phyloP scores from a whole-genome alignment of 2,113 vertebrate species.

The Thunnus maccoyii region DNA sequence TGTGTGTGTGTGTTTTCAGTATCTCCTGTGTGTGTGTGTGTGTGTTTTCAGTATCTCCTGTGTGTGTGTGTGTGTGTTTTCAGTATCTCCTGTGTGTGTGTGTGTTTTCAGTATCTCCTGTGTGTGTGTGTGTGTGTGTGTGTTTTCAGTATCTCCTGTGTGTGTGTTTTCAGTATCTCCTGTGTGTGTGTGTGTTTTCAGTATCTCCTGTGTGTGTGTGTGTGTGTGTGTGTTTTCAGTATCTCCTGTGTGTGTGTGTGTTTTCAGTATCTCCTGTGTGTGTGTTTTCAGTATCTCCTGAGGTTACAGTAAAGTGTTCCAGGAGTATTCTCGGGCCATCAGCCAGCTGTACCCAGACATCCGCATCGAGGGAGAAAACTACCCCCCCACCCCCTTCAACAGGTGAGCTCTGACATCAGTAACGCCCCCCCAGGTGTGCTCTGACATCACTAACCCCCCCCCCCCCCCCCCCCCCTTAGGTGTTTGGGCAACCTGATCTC shows the following conservation, averaged over 20 bases:
- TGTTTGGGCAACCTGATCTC: constrained; percentile 79
- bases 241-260: not conserved
- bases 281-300: constrained; percentile 83
- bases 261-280: too few relatives aligned
- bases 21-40: too few relatives aligned
- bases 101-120: too few relatives aligned
- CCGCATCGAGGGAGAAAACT: constrained; percentile 84
- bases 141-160: constrained; percentile 83
- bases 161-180: too few relatives aligned
- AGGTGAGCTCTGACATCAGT: constrained; percentile 68
- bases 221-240: too few relatives aligned
- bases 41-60: too few relatives aligned
- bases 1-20: too few relatives aligned
- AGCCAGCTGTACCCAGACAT: constrained; percentile 86
- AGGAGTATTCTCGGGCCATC: constrained; percentile 86
- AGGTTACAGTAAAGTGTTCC: constrained; percentile 87
- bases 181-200: too few relatives aligned
- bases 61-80: too few relatives aligned
- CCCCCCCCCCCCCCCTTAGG: constrained; percentile 50
- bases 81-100: too few relatives aligned
- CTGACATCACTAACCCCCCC: not conserved
- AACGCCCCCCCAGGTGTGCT: not conserved
- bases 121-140: not conserved
- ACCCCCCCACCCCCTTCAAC: constrained; percentile 82
- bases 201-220: too few relatives aligned